Base-by-base conservation (phyloP, 2,888 invertebrate genomes). In the Emmelina monodactyla region DNA sequence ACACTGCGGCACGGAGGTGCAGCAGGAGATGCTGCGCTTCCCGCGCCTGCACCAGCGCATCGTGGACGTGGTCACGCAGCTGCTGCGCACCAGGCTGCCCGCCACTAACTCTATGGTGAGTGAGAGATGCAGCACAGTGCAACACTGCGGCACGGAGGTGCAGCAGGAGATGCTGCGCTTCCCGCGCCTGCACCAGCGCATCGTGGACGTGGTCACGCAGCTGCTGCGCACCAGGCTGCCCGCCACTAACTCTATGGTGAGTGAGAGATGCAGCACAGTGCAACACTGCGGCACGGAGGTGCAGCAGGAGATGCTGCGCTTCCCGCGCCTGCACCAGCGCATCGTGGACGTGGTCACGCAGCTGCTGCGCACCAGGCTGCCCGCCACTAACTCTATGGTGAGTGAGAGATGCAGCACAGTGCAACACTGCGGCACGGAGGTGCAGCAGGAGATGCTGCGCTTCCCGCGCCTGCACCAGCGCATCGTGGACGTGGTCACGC, bases 291-390 rank as follows among this genome's bases (percentile, higher is more conserved):
- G 98, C 42, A 94, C 92, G 22, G 97, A 97, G 76, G 93, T 93
- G 29, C 93, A 97, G 70, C 97, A 97, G 72, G 97, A 99, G 79
- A 96, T 99, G 95, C 76, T 97, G 38, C 88, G 85, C 30, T 99
- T 99, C 68, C 99, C 99, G 9, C 93, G 94, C 59, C 84, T 99
- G 33, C 96, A 98, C 66, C 99, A 99, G 63, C 89, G 91, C 55
- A 98, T 99, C 54, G 93, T 98, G 1, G 99, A 99, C 71, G 98
- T 99, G 7, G 97, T 99, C 5, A 98, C 97, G 10, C 92, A 94
- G 50, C 78, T 98, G 41, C 76, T 99, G 49, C 85, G 97, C 35
- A 86, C 92, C 10, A 84, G 99, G n/a, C 83, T 99, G 42, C 97
- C 97, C 2, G 89, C 94, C 13, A 98, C 99, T 28, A 99, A 99